These are phyloP conservation scores for Xanthorhoe spadicearia DNA, from an alignment of 2,888 invertebrate species.

Conservation along the genomic window DNA sequence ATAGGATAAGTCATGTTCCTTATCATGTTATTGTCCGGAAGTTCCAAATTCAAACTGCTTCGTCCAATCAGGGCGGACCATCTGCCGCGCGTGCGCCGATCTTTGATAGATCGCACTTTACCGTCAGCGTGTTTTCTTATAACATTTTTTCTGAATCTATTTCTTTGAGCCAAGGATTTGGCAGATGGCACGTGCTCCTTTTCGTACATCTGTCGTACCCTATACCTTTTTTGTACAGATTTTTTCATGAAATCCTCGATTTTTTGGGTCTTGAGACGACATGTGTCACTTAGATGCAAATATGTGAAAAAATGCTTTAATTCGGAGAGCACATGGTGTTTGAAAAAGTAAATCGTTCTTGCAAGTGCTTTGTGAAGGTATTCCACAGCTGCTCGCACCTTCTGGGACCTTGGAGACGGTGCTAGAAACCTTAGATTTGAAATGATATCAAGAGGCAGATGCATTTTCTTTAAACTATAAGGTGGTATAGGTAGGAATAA, in stretches of 20 bases:
- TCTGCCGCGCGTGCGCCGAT: slow-evolving; percentile 80
- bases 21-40: slow-evolving; percentile 79
- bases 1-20: slow-evolving; percentile 56
- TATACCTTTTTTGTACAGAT: slow-evolving; percentile 66
- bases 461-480: not conserved
- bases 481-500: not conserved
- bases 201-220: slow-evolving; percentile 80
- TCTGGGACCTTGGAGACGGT: slow-evolving; percentile 43
- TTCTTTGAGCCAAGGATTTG: slow-evolving; percentile 70
- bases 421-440: slow-evolving; percentile 27
- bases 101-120: slow-evolving; percentile 69
- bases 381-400: slow-evolving; percentile 72
- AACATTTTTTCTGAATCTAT: slow-evolving; percentile 66
- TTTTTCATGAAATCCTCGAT: slow-evolving; percentile 60
- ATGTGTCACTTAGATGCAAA: slow-evolving; percentile 82
- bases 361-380: slow-evolving; percentile 75
- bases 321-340: slow-evolving; percentile 75
- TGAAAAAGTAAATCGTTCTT: slow-evolving; percentile 75
- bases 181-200: slow-evolving; percentile 84
- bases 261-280: slow-evolving; percentile 61
- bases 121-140: slow-evolving; percentile 40
- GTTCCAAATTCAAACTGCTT: slow-evolving; percentile 71
- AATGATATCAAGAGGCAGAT: slow-evolving; percentile 10
- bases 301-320: slow-evolving; percentile 75
- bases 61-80: slow-evolving; percentile 76